Evolutionary conservation across 2,888 invertebrate genomes (phyloP).

Genomic region (Rotaria macrura): DNA sequence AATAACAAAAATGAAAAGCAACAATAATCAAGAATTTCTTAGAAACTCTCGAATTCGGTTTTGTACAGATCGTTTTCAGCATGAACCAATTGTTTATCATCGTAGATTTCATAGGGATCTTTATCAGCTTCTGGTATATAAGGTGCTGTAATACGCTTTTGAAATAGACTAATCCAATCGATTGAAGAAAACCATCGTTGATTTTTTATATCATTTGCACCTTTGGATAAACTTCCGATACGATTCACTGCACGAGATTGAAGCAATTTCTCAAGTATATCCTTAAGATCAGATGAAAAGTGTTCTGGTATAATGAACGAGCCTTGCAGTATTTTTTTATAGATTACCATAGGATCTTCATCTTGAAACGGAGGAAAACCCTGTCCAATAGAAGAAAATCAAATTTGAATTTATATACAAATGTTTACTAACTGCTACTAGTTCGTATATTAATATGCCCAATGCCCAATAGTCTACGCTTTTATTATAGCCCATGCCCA

Average conservation of each 20-base stretch:
- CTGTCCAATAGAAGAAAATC: neutral
- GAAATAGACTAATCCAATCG: neutral
- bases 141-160: neutral
- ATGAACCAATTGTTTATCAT: neutral
- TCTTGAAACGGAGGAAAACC: neutral
- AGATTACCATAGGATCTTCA: neutral
- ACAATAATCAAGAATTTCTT: neutral
- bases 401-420: neutral
- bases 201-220: neutral
- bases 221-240: neutral
- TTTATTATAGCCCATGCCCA: slow-evolving; percentile 92
- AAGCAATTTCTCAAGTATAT: neutral
- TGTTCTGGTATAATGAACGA: neutral
- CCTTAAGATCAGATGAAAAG: neutral
- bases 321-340: neutral
- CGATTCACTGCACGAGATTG: neutral
- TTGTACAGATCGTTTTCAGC: neutral
- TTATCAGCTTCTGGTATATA: neutral
- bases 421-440: slow-evolving; percentile 45
- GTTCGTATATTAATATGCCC: slow-evolving; percentile 56
- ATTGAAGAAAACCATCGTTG: neutral
- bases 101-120: slow-evolving; percentile 60
- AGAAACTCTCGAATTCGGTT: neutral
- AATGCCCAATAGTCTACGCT: slow-evolving; percentile 99
- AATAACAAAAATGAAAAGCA: too few relatives aligned